phyloP scores from a whole-genome alignment of 2,888 invertebrate genomes.

The Formica aserva region DNA sequence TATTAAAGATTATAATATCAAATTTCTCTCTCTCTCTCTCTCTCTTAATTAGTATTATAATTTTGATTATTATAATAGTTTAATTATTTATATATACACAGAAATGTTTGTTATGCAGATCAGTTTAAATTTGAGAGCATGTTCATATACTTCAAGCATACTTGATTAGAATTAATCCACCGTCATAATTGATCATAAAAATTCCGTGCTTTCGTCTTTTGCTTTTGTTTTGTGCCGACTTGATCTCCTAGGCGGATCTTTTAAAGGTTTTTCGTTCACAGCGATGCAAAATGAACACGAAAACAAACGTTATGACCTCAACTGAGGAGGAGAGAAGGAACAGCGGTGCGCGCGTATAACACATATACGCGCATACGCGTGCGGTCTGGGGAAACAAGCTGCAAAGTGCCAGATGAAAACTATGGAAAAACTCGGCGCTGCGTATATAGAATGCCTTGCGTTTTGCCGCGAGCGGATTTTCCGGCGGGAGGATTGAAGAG shows the following conservation, averaged over 20 bases:
- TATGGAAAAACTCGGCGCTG: slow-evolving; percentile 54
- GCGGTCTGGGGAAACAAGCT: slow-evolving; percentile 52
- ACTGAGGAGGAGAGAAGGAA: slow-evolving; percentile 68
- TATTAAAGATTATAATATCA: background rate
- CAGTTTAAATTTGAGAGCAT: background rate
- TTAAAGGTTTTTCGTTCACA: slow-evolving; percentile 71
- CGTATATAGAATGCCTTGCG: slow-evolving; percentile 38
- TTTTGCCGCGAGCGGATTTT: slow-evolving; percentile 55
- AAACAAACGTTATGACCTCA: slow-evolving; percentile 78
- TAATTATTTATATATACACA: background rate
- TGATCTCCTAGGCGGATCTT: slow-evolving; percentile 43
- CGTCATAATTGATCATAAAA: slow-evolving; percentile 52
- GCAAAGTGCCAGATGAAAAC: slow-evolving; percentile 60
- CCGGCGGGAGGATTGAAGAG: slow-evolving; percentile 46
- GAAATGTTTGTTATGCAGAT: background rate
- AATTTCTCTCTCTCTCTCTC: background rate
- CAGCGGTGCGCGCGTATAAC: slow-evolving; percentile 49
- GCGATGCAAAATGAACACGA: slow-evolving; percentile 75
- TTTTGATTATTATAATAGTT: background rate
- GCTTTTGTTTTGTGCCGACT: background rate
- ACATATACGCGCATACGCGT: slow-evolving; percentile 38
- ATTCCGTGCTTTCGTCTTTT: background rate
- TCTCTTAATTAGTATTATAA: background rate
- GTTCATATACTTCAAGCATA: background rate
- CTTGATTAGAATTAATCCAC: background rate